Evolutionary conservation across 1,140 invertebrate genomes (phyloP).

Genomic region (Reticulitermes speratus): DNA sequence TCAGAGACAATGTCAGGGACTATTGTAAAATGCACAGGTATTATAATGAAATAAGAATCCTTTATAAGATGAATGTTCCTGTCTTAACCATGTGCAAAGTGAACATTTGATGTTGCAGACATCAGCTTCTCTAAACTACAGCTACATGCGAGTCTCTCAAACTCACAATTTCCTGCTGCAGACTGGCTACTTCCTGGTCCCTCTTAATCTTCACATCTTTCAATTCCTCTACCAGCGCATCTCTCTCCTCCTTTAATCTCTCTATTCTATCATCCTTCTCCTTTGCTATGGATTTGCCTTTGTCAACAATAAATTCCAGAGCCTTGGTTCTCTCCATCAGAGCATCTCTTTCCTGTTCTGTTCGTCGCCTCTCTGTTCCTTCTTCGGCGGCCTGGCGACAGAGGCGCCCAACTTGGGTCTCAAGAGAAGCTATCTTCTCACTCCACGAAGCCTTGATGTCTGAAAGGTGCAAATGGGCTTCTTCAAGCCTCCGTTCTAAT

Average conservation of each 20-base stretch:
- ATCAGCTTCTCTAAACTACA: not conserved
- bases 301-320: conserved; percentile 66
- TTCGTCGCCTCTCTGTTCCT: conserved; percentile 70
- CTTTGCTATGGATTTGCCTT: conserved; percentile 64
- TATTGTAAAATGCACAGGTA: not conserved
- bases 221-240: conserved; percentile 61
- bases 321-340: conserved; percentile 63
- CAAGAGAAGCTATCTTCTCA: conserved; percentile 78
- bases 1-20: not conserved
- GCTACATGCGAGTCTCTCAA: conserved; percentile 15
- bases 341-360: conserved; percentile 66
- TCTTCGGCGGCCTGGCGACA: conserved; percentile 79
- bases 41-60: not conserved
- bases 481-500: conserved; percentile 74
- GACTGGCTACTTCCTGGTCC: conserved; percentile 62
- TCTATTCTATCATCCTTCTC: conserved; percentile 69
- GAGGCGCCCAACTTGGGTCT: conserved; percentile 72
- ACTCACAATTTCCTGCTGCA: conserved; percentile 64
- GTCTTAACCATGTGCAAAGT: not conserved
- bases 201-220: conserved; percentile 59
- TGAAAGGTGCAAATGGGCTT: conserved; percentile 78
- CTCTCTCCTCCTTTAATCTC: conserved; percentile 61
- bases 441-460: conserved; percentile 90
- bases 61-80: not conserved
- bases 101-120: not conserved